Percentiles rank a stretch among this genome's conserved stretches.
phyloP scores from a whole-genome alignment of 2,113 vertebrate species.

The Psammodynastes pulverulentus region DNA sequence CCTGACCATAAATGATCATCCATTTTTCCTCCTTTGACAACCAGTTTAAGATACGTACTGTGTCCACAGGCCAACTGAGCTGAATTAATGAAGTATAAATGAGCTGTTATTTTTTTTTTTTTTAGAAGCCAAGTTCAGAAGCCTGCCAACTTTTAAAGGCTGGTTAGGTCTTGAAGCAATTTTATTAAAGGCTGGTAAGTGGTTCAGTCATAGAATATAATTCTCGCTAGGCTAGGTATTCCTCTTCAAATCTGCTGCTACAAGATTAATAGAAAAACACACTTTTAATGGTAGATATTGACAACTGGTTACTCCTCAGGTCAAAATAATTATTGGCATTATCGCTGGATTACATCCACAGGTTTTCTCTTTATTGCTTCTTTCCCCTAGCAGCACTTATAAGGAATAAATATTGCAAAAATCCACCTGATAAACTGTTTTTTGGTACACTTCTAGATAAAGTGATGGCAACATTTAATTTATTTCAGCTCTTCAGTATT shows the following conservation, averaged over 20 bases:
- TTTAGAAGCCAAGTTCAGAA: conserved; percentile 7
- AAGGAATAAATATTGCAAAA: background rate
- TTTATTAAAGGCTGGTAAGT: conserved; percentile 1
- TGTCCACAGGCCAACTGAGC: conserved; percentile 8
- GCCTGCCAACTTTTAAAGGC: conserved; percentile 1
- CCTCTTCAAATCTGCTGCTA: background rate
- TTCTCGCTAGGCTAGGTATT: background rate
- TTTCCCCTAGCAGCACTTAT: background rate
- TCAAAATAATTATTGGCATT: background rate
- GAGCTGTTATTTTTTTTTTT: background rate
- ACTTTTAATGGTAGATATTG: background rate
- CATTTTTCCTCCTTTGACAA: background rate
- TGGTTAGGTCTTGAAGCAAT: background rate
- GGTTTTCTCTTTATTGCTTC: background rate
- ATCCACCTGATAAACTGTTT: background rate
- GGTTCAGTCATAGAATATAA: background rate
- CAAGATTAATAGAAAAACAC: background rate
- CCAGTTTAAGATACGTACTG: background rate
- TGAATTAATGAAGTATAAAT: conserved; percentile 25
- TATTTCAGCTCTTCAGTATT: background rate
- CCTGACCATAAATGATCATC: conserved; percentile 14
- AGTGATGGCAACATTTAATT: background rate
- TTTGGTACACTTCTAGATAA: background rate
- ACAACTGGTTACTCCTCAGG: background rate
- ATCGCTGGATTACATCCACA: background rate